Base-by-base conservation (phyloP, 2,797 vertebrate species). In the Diplodus puntazzo region DNA sequence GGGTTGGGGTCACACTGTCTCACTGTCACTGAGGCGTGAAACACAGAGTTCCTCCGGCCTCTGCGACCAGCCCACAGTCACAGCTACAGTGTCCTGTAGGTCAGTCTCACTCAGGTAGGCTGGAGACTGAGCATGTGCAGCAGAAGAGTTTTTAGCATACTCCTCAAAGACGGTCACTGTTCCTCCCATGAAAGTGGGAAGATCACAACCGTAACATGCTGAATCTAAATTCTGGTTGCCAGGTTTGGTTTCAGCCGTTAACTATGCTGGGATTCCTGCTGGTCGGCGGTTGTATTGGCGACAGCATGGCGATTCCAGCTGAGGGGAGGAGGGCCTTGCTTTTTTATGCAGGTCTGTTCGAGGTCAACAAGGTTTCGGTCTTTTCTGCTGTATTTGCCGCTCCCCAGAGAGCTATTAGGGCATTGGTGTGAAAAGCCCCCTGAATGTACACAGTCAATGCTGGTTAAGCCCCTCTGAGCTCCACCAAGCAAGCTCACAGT, bases 331-430 rank as follows among this genome's bases (percentile, higher is more conserved):
- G 82, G 81, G 73, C 42, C 63, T 84, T 76, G 82, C 89, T 88
- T 91, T 85, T 92, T 91, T 92, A 78, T 82, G 84, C 73, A 79
- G 89, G 83, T 84, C 83, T 71, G 80, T 78, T 75, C 11, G 70
- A 90, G 89, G 90, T 92, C 90, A 91, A 78, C 65, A 39, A 77
- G 89, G 83, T 91, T 92, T 93, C 89, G 14, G 91, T 86, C 91
- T 88, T 90, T 93, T 92, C 91, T 95, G 92, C 92, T 92, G 92
- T 91, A 94, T 93, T 94, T 94, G 89, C 90, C 91, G 88, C 89
- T 92, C 89, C 89, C 88, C 60, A 72, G 92, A 93, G 91, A 94
- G 83, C 94, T 80, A 95, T 95, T 95, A 94, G 92, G 92, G 82
- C 87, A 58, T 34, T 73, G 75, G 94, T 94, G 94, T 91, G 91